These are phyloP conservation scores for Brassicogethes aeneus DNA, from an alignment of 2,888 invertebrate genomes.

Conservation along the genomic window DNA sequence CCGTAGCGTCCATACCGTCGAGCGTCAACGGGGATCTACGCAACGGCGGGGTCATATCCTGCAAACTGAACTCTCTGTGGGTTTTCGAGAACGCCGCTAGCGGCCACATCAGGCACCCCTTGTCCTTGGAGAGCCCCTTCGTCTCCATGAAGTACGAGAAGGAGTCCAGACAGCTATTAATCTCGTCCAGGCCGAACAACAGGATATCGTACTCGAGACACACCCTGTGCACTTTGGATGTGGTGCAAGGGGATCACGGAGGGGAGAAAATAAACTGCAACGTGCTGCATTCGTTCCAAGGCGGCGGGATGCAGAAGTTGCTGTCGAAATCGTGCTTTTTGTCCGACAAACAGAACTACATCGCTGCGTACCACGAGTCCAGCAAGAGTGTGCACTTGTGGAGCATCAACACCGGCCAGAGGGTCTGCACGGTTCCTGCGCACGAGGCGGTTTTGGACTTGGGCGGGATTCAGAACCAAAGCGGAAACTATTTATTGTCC, in stretches of 20 bases:
- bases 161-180: conserved; percentile 53
- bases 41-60: conserved; percentile 58
- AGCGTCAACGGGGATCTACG: conserved; percentile 38
- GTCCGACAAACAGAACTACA: conserved; percentile 49
- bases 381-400: conserved; percentile 56
- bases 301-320: conserved; percentile 56
- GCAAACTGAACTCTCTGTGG: conserved; percentile 64
- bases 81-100: conserved; percentile 47
- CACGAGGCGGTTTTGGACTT: conserved; percentile 61
- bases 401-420: conserved; percentile 48
- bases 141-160: conserved; percentile 63
- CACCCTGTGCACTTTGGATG: conserved; percentile 44
- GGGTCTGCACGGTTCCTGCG: conserved; percentile 46
- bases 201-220: conserved; percentile 48
- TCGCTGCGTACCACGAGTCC: conserved; percentile 69
- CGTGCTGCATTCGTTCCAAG: conserved; percentile 52
- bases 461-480: conserved; percentile 48
- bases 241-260: conserved; percentile 35
- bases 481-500: conserved; percentile 50
- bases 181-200: conserved; percentile 60
- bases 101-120: conserved; percentile 41
- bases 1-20: conserved; percentile 46
- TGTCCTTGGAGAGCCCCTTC: conserved; percentile 66
- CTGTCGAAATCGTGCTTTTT: conserved; percentile 58
- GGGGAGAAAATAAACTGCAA: conserved; percentile 46